Percentiles rank a stretch among this genome's conserved stretches.
phyloP scores from a whole-genome alignment of 2,888 invertebrate species.

The Tribolium freemani region DNA sequence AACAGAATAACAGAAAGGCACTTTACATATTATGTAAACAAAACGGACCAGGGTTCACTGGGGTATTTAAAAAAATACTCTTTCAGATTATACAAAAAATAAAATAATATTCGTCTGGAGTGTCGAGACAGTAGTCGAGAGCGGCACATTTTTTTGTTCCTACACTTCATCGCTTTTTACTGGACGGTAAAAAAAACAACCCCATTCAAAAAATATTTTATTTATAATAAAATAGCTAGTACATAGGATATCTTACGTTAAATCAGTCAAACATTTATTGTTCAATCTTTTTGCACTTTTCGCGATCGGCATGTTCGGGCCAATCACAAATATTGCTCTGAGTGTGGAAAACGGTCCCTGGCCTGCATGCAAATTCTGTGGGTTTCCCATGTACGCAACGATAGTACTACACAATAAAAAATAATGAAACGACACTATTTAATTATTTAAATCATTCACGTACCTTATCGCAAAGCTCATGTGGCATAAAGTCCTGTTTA shows the following conservation, averaged over 20 bases:
- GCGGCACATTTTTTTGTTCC: too few relatives aligned
- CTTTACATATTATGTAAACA: too few relatives aligned
- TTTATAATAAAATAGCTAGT: slow-evolving; percentile 7
- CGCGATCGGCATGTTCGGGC: slow-evolving; percentile 80
- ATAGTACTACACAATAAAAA: slow-evolving; percentile 78
- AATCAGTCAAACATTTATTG: slow-evolving; percentile 22
- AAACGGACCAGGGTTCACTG: too few relatives aligned
- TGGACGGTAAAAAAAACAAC: too few relatives aligned
- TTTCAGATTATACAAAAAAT: too few relatives aligned
- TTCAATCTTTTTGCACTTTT: slow-evolving; percentile 68
- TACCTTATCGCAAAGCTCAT: slow-evolving; percentile 74
- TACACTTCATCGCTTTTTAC: too few relatives aligned
- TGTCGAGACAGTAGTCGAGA: too few relatives aligned
- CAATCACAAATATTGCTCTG: slow-evolving; percentile 83
- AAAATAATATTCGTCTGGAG: too few relatives aligned
- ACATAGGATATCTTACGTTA: not conserved
- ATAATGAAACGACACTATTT: slow-evolving; percentile 29
- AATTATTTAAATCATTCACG: slow-evolving; percentile 10
- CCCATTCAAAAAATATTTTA: slow-evolving; percentile 1
- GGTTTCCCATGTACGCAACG: slow-evolving; percentile 87
- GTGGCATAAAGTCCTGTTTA: slow-evolving; percentile 72
- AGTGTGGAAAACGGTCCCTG: slow-evolving; percentile 83
- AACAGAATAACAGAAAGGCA: too few relatives aligned
- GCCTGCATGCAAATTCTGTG: slow-evolving; percentile 79
- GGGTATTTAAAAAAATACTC: too few relatives aligned